Evolutionary conservation across 2,113 vertebrate genomes (phyloP).

Genomic region (Hipposideros armiger): DNA sequence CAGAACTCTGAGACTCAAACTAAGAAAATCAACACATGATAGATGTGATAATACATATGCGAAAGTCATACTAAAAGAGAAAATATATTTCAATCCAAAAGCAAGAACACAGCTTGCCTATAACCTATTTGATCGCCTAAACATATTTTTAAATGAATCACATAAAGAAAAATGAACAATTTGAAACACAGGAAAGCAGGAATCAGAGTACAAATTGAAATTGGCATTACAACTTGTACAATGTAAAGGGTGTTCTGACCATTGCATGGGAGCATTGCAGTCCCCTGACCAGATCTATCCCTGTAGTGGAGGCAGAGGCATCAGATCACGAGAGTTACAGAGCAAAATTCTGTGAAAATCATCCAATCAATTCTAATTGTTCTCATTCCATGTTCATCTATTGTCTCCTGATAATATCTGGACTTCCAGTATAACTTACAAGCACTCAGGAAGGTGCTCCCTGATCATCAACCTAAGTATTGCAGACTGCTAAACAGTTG

Average conservation of each 20-base stretch:
- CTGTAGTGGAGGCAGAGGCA: not conserved
- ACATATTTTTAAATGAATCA: not conserved
- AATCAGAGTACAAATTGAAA: not conserved
- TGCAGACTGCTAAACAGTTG: not conserved
- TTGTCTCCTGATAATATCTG: not conserved
- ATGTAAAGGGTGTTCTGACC: not conserved
- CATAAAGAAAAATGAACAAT: not conserved
- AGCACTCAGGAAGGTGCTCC: not conserved
- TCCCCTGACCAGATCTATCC: not conserved
- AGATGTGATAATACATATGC: not conserved
- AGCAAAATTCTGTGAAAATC: constrained; percentile 3
- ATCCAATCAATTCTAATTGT: not conserved
- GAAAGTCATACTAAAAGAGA: not conserved
- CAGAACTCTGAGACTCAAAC: not conserved
- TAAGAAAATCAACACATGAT: not conserved
- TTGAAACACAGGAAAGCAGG: not conserved
- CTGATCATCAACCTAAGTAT: not conserved
- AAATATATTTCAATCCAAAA: not conserved
- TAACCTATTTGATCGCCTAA: not conserved
- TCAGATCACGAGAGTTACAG: not conserved
- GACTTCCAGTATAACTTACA: not conserved
- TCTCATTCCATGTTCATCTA: not conserved
- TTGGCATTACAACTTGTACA: not conserved
- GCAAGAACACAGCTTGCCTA: not conserved
- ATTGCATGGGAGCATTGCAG: not conserved